A percentile compares a stretch with the other conserved stretches of the same genome.
Conservation (phyloP, 2,888 invertebrate genomes). For the Parnassius smintheus region DNA sequence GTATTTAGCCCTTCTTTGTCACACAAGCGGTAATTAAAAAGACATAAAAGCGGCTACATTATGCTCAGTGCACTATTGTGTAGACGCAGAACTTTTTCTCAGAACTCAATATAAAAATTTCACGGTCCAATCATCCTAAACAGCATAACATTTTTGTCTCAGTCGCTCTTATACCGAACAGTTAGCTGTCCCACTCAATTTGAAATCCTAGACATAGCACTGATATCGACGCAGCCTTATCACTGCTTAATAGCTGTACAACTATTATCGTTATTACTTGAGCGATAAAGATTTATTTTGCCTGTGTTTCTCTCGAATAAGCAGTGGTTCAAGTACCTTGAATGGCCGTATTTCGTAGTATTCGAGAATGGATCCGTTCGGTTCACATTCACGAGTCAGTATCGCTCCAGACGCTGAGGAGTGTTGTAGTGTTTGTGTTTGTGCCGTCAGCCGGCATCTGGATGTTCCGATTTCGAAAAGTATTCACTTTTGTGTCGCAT, state of each 20-base stretch:
- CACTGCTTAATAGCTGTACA: slow-evolving; percentile 44
- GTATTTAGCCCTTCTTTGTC: slow-evolving; percentile 10
- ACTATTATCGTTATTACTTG: slow-evolving; percentile 48
- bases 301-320: slow-evolving; percentile 43
- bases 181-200: slow-evolving; percentile 51
- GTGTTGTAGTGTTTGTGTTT: slow-evolving; percentile 36
- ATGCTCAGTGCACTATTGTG: slow-evolving; percentile 50
- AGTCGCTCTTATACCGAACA: slow-evolving; percentile 36
- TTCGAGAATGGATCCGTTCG: slow-evolving; percentile 65
- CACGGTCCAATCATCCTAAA: slow-evolving; percentile 74
- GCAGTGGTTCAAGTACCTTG: slow-evolving; percentile 76
- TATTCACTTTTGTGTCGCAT: slow-evolving; percentile 22
- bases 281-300: slow-evolving; percentile 50
- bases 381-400: slow-evolving; percentile 57
- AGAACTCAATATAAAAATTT: slow-evolving; percentile 74
- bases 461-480: slow-evolving; percentile 46
- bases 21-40: slow-evolving; percentile 2
- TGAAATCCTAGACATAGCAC: slow-evolving; percentile 73
- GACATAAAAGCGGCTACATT: slow-evolving; percentile 27
- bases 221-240: slow-evolving; percentile 80
- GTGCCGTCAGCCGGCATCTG: slow-evolving; percentile 44
- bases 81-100: slow-evolving; percentile 65
- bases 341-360: slow-evolving; percentile 75
- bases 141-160: slow-evolving; percentile 52
- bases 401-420: slow-evolving; percentile 41